Evolutionary conservation across 2,888 invertebrate genomes (phyloP).

Genomic region (Tenthredo scrophulariae): DNA sequence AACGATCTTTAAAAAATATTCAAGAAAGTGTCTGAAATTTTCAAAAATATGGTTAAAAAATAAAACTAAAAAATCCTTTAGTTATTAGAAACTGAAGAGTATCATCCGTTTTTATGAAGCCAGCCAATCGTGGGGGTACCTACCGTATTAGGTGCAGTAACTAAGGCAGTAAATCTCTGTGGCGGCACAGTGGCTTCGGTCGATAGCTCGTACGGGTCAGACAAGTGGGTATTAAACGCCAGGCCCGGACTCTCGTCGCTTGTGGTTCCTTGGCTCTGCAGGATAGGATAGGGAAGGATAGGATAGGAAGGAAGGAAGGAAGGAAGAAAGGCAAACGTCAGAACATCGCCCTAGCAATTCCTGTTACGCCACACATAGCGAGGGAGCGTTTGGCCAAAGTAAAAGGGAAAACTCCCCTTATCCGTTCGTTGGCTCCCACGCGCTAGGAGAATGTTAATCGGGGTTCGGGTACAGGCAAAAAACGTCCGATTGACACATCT

Average conservation of each 20-base stretch:
- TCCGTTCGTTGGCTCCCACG: slow-evolving; percentile 7
- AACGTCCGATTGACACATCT: not conserved
- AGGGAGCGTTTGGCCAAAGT: not conserved
- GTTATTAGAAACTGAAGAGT: not conserved
- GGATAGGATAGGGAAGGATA: not conserved
- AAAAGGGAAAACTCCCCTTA: slow-evolving; percentile 26
- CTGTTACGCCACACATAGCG: not conserved
- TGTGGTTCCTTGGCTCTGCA: slow-evolving; percentile 34
- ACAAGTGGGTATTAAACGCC: slow-evolving; percentile 59
- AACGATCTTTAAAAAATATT: slow-evolving; percentile 1
- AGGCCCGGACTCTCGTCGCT: slow-evolving; percentile 26
- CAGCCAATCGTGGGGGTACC: slow-evolving; percentile 45
- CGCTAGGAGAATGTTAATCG: slow-evolving; percentile 37
- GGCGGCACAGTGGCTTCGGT: slow-evolving; percentile 49
- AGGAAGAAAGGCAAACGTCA: slow-evolving; percentile 22
- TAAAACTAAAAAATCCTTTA: not conserved
- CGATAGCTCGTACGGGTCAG: slow-evolving; percentile 53
- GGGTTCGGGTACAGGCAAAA: not conserved
- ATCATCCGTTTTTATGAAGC: slow-evolving; percentile 43
- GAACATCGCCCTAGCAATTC: slow-evolving; percentile 17
- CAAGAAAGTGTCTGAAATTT: not conserved
- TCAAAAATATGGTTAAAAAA: not conserved
- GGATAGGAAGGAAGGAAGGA: not conserved
- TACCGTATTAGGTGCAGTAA: slow-evolving; percentile 52
- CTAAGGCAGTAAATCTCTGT: slow-evolving; percentile 54